Conservation (phyloP, 64 coral and sea anemone genomes). For the Montipora sp. region DNA sequence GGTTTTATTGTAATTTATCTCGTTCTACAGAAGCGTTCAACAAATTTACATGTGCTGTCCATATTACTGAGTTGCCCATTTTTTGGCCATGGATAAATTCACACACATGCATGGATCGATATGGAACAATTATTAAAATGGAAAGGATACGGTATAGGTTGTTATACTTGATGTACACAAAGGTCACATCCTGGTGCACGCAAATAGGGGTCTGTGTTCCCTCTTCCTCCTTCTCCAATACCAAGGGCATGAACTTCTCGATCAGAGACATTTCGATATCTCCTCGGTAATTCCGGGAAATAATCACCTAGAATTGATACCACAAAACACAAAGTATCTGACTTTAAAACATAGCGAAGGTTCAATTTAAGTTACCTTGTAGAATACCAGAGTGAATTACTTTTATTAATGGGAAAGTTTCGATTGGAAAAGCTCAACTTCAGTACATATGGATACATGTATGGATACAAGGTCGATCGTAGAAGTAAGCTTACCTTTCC, state of each 20-base stretch:
- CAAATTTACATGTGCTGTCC: too few species aligned
- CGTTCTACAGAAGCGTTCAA: too few species aligned
- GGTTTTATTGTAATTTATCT: too few species aligned
- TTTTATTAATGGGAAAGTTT: not conserved
- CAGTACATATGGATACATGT: not conserved
- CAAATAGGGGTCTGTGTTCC: conserved; percentile 86
- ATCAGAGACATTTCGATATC: conserved; percentile 92
- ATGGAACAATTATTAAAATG: not conserved
- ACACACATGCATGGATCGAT: not conserved
- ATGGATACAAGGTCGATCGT: not conserved
- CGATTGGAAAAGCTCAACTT: not conserved
- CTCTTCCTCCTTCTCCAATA: conserved; percentile 96
- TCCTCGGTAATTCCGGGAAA: conserved; percentile 95
- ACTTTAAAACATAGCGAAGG: not conserved
- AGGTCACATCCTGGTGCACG: conserved; percentile 90
- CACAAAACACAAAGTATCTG: not conserved
- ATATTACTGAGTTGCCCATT: not conserved
- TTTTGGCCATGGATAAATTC: not conserved
- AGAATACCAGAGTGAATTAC: not conserved
- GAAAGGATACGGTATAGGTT: conserved; percentile 99
- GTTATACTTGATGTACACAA: conserved; percentile 98
- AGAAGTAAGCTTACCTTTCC: conserved; percentile 75
- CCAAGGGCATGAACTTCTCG: conserved; percentile 97
- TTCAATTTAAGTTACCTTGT: not conserved
- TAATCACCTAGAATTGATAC: conserved; percentile 73